phyloP scores from a whole-genome alignment of 2,113 vertebrate species.

The Panthera leo region DNA sequence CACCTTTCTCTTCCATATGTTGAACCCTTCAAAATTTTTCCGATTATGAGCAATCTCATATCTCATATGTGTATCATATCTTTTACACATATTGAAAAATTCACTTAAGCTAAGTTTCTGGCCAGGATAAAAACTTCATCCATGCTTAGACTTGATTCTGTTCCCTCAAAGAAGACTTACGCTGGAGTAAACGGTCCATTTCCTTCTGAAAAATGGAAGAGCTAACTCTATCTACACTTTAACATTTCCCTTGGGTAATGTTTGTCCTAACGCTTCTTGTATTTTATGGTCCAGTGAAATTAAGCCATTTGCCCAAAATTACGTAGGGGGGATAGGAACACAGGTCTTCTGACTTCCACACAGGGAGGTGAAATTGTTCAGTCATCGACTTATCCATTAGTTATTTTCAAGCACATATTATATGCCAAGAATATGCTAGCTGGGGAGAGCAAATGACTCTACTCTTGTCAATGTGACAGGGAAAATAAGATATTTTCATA shows the following conservation, averaged over 20 bases:
- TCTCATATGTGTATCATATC: background rate
- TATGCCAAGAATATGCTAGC: background rate
- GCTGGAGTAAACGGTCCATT: background rate
- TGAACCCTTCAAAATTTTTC: background rate
- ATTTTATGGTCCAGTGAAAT: background rate
- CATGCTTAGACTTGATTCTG: background rate
- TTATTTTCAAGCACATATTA: slow-evolving; percentile 24
- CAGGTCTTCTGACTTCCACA: background rate
- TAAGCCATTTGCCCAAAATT: slow-evolving; percentile 36
- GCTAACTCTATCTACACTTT: background rate
- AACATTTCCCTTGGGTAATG: background rate
- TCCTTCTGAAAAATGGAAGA: slow-evolving; percentile 33
- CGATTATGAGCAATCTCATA: background rate
- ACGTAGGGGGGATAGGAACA: background rate
- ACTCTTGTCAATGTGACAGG: background rate
- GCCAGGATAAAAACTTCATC: slow-evolving; percentile 31
- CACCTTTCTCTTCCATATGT: slow-evolving; percentile 19
- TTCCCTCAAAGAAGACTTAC: background rate
- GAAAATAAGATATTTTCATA: slow-evolving; percentile 27
- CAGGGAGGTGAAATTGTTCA: background rate
- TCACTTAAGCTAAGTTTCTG: slow-evolving; percentile 23
- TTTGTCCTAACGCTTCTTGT: background rate
- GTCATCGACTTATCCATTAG: background rate
- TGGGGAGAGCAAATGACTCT: background rate
- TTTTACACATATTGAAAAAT: slow-evolving; percentile 23